Conservation (phyloP, 1,140 invertebrate species). For the Asobara japonica region DNA sequence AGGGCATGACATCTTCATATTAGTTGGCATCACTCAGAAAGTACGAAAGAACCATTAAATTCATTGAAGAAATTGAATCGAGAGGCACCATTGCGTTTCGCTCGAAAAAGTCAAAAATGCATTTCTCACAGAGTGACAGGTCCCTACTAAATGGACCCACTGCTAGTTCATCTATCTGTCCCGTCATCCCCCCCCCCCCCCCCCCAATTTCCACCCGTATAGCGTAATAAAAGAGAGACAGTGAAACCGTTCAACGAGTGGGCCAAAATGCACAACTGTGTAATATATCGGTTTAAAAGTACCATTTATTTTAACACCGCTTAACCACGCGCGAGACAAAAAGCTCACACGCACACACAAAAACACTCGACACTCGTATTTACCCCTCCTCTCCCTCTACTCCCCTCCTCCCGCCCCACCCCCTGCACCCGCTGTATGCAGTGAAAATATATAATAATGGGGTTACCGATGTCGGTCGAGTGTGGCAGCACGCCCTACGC, state of each 20-base stretch:
- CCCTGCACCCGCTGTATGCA: slow-evolving; percentile 12
- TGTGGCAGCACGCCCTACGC: slow-evolving; percentile 1
- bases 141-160: neutral
- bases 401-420: no score
- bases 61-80: no score
- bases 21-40: neutral
- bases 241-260: slow-evolving; percentile 8
- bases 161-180: neutral
- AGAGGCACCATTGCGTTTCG: neutral
- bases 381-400: neutral
- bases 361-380: slow-evolving; percentile 43
- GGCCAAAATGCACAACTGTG: slow-evolving; percentile 22
- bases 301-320: slow-evolving; percentile 64
- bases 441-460: slow-evolving; percentile 60
- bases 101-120: neutral
- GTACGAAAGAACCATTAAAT: neutral
- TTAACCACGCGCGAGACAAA: slow-evolving; percentile 48
- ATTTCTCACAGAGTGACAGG: neutral
- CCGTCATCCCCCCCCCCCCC: no score
- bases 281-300: slow-evolving; percentile 66
- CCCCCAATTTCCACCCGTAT: neutral
- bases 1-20: no score
- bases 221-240: neutral
- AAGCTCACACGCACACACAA: slow-evolving; percentile 52
- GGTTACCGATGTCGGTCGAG: slow-evolving; percentile 55